Base-by-base conservation (phyloP, 2,797 vertebrate species). In the Channa striata region DNA sequence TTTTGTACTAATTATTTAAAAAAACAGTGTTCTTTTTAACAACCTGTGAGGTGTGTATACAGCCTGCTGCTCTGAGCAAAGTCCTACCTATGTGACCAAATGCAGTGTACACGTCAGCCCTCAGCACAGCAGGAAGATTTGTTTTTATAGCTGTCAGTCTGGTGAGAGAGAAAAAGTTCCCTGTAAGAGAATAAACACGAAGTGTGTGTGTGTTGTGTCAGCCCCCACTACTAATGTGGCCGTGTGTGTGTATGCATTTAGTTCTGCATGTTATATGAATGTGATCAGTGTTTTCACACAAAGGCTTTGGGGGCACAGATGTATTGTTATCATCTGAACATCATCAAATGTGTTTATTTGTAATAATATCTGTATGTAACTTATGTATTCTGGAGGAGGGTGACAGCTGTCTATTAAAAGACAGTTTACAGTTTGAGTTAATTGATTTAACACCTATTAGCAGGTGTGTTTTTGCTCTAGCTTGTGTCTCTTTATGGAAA, bases 61-160 rank as follows among this genome's bases (percentile, higher is more conserved):
- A 30, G 25, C 25, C 25, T 2, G 6, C 4, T 30, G 25, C 25
- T 30, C 4, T n/a, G n/a, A n/a, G n/a, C n/a, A n/a, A n/a, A n/a
- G n/a, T n/a, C n/a, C n/a, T 30, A 40, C 37, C 11, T 14, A 12
- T 40, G 37, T 14, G 11, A 4, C 12, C 37, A 39, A 39, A 39
- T 11, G 12, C 37, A 39, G 4, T 11, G 37, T 11, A 39, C 37
- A 40, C 13, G 37, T 12, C 69, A 65, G 75, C 68, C 84, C 71
- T 73, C 64, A 25, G 64, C 53, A 44, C 68, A 65, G 62, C 37
- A 71, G 73, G 76, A 72, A 73, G 50, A 67, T 72, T 59, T 70
- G 46, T 60, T 84, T 87, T 82, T 75, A 70, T 42, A 78, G 64
- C 44, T 68, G 48, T 75, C 57, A 68, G 44, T 82, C 74, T 68